Percentiles rank a stretch among this genome's conserved stretches.
These are phyloP conservation scores for Myiotriccus ornatus DNA, from an alignment of 2,797 vertebrate genomes.

Conservation along the genomic window DNA sequence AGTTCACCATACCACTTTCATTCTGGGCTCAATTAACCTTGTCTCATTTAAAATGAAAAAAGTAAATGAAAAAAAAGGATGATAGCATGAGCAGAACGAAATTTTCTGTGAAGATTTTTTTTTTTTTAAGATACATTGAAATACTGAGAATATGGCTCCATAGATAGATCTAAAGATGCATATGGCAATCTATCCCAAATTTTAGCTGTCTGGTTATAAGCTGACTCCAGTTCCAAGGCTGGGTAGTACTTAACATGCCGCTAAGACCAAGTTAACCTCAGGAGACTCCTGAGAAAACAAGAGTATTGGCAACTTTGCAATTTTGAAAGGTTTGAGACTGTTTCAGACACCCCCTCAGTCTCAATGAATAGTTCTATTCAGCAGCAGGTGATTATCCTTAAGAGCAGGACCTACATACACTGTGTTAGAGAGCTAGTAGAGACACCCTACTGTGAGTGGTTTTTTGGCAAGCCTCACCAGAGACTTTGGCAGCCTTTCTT, in stretches of 20 bases:
- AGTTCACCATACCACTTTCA: background rate
- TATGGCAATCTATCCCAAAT: background rate
- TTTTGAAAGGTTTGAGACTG: background rate
- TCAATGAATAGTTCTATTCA: conserved; percentile 45
- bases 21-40: conserved; percentile 26
- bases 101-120: background rate
- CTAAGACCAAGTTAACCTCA: background rate
- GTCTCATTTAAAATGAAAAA: background rate
- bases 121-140: background rate
- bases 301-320: background rate
- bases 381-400: conserved; percentile 33
- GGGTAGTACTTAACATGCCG: background rate
- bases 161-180: background rate
- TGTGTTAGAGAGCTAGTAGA: background rate
- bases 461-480: conserved; percentile 40
- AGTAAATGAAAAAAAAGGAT: background rate
- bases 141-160: background rate
- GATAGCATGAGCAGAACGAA: background rate
- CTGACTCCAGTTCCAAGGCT: background rate
- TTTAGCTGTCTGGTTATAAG: background rate
- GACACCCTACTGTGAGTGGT: background rate
- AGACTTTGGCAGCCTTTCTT: conserved; percentile 40
- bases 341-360: conserved; percentile 8
- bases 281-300: background rate
- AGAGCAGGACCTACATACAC: background rate